These are phyloP conservation scores for Telmatochromis brachygnathus DNA, from an alignment of 2,113 vertebrate genomes.

Conservation along the genomic window DNA sequence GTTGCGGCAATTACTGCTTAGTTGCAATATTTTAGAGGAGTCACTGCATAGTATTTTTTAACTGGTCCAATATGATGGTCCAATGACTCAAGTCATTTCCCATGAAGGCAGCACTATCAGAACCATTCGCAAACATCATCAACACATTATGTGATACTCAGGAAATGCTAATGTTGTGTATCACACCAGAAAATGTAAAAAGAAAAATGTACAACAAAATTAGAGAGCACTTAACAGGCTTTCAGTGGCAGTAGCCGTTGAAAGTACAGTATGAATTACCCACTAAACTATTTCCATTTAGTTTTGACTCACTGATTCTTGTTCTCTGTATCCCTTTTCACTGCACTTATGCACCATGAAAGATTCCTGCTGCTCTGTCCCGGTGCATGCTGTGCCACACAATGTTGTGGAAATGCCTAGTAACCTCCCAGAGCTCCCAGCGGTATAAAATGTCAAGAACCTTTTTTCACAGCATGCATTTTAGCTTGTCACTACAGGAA, in stretches of 20 bases:
- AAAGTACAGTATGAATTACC: background rate
- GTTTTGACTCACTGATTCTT: background rate
- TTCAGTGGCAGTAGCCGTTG: background rate
- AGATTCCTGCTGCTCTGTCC: background rate
- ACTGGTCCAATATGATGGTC: background rate
- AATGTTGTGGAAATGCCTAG: background rate
- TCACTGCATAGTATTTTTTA: background rate
- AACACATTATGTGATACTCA: background rate
- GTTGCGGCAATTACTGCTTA: background rate
- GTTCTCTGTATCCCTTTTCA: background rate
- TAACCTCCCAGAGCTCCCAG: background rate
- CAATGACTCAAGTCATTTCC: background rate
- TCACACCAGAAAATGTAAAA: background rate
- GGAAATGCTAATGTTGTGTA: background rate
- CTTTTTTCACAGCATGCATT: background rate
- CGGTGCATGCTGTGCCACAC: background rate
- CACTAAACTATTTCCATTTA: background rate
- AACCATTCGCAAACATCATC: background rate
- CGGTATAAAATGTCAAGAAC: background rate
- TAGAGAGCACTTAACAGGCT: background rate
- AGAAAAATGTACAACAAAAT: background rate
- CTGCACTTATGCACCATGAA: background rate
- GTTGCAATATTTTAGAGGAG: background rate
- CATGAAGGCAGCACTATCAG: background rate
- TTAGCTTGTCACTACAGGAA: background rate